phyloP scores from a whole-genome alignment of 2,797 vertebrate species.

The Rhinatrema bivittatum region DNA sequence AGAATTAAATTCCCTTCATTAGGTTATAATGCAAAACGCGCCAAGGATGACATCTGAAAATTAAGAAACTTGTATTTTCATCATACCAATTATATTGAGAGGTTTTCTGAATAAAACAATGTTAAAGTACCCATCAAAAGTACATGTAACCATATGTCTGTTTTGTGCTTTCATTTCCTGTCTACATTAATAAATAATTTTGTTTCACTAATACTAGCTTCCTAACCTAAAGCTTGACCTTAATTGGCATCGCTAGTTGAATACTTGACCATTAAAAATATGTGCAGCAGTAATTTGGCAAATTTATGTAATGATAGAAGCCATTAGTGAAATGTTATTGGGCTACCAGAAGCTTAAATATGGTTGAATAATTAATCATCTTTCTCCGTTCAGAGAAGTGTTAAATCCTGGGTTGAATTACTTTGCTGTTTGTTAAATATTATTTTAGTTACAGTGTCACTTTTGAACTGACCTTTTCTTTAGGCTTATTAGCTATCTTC shows the following conservation, averaged over 20 bases:
- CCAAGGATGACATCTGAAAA: too few species aligned
- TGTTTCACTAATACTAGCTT: too few species aligned
- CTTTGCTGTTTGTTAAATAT: constrained; percentile 51
- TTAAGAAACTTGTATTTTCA: too few species aligned
- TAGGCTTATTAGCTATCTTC: too few species aligned
- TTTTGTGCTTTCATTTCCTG: too few species aligned
- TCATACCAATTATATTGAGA: too few species aligned
- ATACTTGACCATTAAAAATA: not conserved
- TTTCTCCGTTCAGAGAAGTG: constrained; percentile 34
- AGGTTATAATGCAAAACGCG: too few species aligned
- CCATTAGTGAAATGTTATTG: constrained; percentile 20
- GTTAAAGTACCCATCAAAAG: too few species aligned
- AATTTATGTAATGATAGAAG: constrained; percentile 2
- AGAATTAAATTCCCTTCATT: too few species aligned
- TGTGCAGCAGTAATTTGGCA: constrained; percentile 10
- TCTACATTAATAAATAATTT: too few species aligned
- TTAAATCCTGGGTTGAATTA: constrained; percentile 39
- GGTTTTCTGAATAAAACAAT: too few species aligned
- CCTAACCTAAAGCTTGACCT: not conserved
- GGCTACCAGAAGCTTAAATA: constrained; percentile 25
- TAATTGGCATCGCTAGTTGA: not conserved
- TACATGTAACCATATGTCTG: too few species aligned
- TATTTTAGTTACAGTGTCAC: constrained; percentile 41
- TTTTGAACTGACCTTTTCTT: constrained; percentile 35
- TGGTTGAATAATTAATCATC: constrained; percentile 40